Percentiles rank a stretch among this genome's conserved stretches.
phyloP scores from a whole-genome alignment of 2,113 vertebrate species.

The Otus sunia region DNA sequence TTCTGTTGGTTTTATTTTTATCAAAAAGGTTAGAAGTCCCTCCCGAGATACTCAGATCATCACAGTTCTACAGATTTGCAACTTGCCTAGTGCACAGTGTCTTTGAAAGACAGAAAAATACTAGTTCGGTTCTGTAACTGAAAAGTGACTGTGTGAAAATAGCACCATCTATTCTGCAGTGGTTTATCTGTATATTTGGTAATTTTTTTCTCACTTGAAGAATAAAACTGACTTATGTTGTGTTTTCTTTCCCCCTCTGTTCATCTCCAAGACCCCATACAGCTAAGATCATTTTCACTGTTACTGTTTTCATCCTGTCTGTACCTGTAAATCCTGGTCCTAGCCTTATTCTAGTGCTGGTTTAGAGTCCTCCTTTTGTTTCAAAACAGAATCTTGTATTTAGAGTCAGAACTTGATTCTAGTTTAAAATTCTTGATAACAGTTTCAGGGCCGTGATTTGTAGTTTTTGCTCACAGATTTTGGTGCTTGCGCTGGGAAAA shows the following conservation, averaged over 20 bases:
- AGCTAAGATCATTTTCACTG: neutral
- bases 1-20: neutral
- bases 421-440: neutral
- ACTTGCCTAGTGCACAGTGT: neutral
- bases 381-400: neutral
- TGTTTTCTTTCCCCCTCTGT: neutral
- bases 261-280: neutral
- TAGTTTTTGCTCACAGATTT: neutral
- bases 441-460: neutral
- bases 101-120: neutral
- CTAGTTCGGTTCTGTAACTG: neutral
- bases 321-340: neutral
- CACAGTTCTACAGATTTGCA: neutral
- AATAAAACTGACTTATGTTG: neutral
- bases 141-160: fast-evolving
- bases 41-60: neutral
- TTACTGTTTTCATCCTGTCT: neutral
- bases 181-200: neutral
- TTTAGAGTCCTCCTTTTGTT: neutral
- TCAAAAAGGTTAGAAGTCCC: neutral
- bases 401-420: neutral
- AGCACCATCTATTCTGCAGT: neutral
- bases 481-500: neutral
- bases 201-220: neutral
- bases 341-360: neutral